Evolutionary conservation across 2,113 vertebrate genomes (phyloP).

Genomic region (Zootoca vivipara): DNA sequence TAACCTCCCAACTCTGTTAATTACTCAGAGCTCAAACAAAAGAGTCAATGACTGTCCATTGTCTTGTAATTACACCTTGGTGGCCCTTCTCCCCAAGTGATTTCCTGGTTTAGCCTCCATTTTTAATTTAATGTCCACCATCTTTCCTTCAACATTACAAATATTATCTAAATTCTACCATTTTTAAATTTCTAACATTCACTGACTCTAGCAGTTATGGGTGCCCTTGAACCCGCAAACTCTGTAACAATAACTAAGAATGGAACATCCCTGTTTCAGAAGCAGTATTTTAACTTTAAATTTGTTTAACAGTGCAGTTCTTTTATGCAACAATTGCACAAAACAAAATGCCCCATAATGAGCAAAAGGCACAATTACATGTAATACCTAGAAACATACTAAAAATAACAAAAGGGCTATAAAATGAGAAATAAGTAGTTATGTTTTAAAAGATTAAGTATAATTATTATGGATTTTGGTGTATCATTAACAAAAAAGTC

Average conservation of each 20-base stretch:
- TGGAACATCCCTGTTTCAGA: background rate
- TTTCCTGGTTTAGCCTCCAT: too few species aligned
- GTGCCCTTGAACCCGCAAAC: too few species aligned
- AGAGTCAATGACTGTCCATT: too few species aligned
- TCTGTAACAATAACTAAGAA: background rate
- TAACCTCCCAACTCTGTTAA: too few species aligned
- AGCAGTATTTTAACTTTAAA: background rate
- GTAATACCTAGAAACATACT: background rate
- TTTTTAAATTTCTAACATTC: too few species aligned
- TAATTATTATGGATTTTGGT: background rate
- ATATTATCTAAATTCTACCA: too few species aligned
- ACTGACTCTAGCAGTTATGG: too few species aligned
- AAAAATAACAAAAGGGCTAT: background rate
- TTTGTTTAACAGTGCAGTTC: background rate
- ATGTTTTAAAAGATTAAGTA: background rate
- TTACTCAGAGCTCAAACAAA: too few species aligned
- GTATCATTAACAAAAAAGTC: background rate
- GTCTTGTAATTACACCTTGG: too few species aligned
- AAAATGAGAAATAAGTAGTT: background rate
- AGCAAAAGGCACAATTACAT: background rate
- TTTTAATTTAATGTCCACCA: too few species aligned
- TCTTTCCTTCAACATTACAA: too few species aligned
- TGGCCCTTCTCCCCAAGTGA: too few species aligned
- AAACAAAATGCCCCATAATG: background rate
- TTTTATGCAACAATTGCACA: background rate